A percentile compares a stretch with the other conserved stretches of the same genome.
Conservation (phyloP, 2,888 invertebrate species). For the Euplexia lucipara region DNA sequence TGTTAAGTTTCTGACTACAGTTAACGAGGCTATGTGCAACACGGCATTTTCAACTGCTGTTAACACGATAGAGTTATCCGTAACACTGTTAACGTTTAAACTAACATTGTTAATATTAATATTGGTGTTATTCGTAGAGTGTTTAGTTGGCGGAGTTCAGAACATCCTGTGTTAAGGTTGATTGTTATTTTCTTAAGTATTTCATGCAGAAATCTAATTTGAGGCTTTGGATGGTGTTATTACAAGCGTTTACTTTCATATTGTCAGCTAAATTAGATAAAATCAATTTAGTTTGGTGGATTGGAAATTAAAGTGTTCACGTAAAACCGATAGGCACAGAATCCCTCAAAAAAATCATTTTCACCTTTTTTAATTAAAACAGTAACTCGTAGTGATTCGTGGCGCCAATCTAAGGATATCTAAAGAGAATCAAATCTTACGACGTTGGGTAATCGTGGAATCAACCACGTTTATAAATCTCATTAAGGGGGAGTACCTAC, state of each 20-base stretch:
- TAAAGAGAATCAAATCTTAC: slow-evolving; percentile 79
- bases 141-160: slow-evolving; percentile 48
- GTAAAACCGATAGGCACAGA: slow-evolving; percentile 22
- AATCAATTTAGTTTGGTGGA: slow-evolving; percentile 31
- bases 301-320: slow-evolving; percentile 15
- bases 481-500: slow-evolving; percentile 77
- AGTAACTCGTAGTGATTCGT: slow-evolving; percentile 63
- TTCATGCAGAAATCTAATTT: not conserved
- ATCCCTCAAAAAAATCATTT: slow-evolving; percentile 25
- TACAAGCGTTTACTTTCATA: not conserved
- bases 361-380: slow-evolving; percentile 69
- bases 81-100: slow-evolving; percentile 66
- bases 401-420: slow-evolving; percentile 72
- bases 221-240: not conserved
- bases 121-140: slow-evolving; percentile 52
- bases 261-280: slow-evolving; percentile 1
- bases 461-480: slow-evolving; percentile 82
- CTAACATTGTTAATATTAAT: slow-evolving; percentile 66
- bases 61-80: slow-evolving; percentile 71
- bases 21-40: slow-evolving; percentile 77
- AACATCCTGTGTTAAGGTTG: slow-evolving; percentile 25
- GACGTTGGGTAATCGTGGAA: slow-evolving; percentile 79
- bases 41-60: slow-evolving; percentile 73
- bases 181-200: slow-evolving; percentile 15
- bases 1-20: slow-evolving; percentile 71